These are phyloP conservation scores for Suillia variegata DNA, from an alignment of 2,888 invertebrate species.

Conservation along the genomic window DNA sequence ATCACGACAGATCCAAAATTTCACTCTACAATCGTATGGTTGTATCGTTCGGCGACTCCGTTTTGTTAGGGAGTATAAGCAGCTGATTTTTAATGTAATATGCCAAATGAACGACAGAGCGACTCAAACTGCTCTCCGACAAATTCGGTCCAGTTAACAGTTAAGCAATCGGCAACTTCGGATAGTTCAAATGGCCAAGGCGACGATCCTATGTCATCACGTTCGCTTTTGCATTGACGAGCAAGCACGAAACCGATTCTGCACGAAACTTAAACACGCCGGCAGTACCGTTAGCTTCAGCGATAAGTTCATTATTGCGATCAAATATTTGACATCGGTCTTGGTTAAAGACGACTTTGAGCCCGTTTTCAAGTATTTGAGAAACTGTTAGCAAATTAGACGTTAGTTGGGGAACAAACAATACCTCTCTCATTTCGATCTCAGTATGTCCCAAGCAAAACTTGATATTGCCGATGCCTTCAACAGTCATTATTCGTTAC, in stretches of 20 bases:
- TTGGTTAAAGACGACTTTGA: slow-evolving; percentile 2
- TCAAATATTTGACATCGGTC: background rate
- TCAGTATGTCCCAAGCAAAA: background rate
- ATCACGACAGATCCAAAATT: slow-evolving; percentile 51
- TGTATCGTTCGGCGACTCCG: slow-evolving; percentile 28
- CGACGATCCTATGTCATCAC: slow-evolving; percentile 27
- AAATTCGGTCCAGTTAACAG: slow-evolving; percentile 50
- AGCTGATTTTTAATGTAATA: slow-evolving; percentile 41
- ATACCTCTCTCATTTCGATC: slow-evolving; percentile 13
- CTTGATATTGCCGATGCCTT: slow-evolving; percentile 14
- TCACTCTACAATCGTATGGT: slow-evolving; percentile 21
- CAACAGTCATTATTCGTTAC: slow-evolving; percentile 17
- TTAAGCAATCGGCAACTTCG: no score
- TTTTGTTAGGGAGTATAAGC: slow-evolving; percentile 50
- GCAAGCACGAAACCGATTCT: background rate
- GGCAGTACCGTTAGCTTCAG: slow-evolving; percentile 5
- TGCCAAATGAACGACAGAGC: slow-evolving; percentile 32
- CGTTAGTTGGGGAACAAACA: slow-evolving; percentile 16
- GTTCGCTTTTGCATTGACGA: background rate
- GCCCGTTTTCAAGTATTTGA: slow-evolving; percentile 11
- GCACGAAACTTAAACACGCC: background rate
- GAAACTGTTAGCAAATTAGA: slow-evolving; percentile 13
- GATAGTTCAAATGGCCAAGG: slow-evolving; percentile 27
- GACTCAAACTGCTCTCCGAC: slow-evolving; percentile 40
- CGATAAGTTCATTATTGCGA: background rate